phyloP scores from a whole-genome alignment of 1,140 invertebrate genomes.

The Micrasema minimum region DNA sequence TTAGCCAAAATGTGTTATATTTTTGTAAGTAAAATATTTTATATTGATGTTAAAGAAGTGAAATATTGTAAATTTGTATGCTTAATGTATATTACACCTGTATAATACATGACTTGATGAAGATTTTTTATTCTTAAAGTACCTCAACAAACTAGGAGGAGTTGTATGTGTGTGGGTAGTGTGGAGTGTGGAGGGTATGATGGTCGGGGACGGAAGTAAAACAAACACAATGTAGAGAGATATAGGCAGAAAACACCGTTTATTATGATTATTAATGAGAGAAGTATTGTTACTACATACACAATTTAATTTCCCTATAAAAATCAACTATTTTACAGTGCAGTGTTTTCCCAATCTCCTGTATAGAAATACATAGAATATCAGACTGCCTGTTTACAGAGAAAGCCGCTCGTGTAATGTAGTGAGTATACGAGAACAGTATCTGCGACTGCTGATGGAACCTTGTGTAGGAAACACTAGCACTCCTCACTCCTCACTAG shows the following conservation, averaged over 20 bases:
- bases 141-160: no score
- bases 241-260: constrained; percentile 68
- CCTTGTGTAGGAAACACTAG: constrained; percentile 19
- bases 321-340: constrained; percentile 52
- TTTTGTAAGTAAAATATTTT: background rate
- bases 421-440: constrained; percentile 2
- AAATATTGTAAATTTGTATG: background rate
- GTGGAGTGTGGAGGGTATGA: background rate
- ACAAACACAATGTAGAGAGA: constrained; percentile 53
- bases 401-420: constrained; percentile 28
- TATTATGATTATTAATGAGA: constrained; percentile 69
- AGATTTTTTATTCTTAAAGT: no score
- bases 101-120: no score
- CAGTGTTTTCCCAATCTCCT: constrained; percentile 35
- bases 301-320: constrained; percentile 58
- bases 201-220: constrained; percentile 39
- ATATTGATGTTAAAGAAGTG: background rate
- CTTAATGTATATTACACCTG: background rate
- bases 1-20: constrained; percentile 21
- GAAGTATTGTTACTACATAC: constrained; percentile 67
- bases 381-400: constrained; percentile 40
- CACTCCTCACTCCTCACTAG: constrained; percentile 17
- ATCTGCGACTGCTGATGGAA: background rate
- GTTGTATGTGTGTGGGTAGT: no score
- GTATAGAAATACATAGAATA: constrained; percentile 1